Evolutionary conservation across 2,888 invertebrate species (phyloP), one percentile per base, ranked within the genome.

Genomic region (Machimus rusticus): DNA sequence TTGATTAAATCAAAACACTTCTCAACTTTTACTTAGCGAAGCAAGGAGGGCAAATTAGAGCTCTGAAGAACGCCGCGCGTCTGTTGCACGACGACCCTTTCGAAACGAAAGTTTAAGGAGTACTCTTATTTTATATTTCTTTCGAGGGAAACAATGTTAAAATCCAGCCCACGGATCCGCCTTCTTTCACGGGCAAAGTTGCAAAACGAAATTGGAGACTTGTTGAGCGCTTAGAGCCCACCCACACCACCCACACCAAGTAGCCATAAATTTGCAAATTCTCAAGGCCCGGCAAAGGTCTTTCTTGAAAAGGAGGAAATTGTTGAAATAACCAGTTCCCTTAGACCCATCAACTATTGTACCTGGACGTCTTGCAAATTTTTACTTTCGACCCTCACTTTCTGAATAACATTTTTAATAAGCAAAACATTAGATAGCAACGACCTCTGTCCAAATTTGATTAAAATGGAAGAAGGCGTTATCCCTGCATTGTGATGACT

Each of bases 231-330:
- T 39, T 39, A 43, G 43, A 6, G 0, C 23, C 23, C 23, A 66
- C 43, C 39, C 23, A 34, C 55, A 55, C 31, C 39, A 34, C 51
- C 81, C 16, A 14, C 43, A 1, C 55, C 23, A 19, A 31, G 55
- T 8, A 55, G 81, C 51, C 81, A 81, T 81, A 81, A 81, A 81
- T 81, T 81, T 81, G 46, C 51, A 81, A 81, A 55, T 55, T 51
- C 43, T 81, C 55, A 55, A 81, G 81, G 81, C 55, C 34, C 81
- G 31, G 31, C 39, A 55, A 81, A 81, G 81, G 51, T 81, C 31
- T 31, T 51, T 28, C 16, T 5, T 81, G 39, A 66, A 12, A 66
- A 23, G 37, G 51, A 81, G 81, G 51, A 81, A 81, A 81, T 81
- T 81, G 81, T 55, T 81, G 55, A 31, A 55, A 81, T 55, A 78